Conservation (phyloP, 2,113 vertebrate genomes). For the Platichthys stellatus region DNA sequence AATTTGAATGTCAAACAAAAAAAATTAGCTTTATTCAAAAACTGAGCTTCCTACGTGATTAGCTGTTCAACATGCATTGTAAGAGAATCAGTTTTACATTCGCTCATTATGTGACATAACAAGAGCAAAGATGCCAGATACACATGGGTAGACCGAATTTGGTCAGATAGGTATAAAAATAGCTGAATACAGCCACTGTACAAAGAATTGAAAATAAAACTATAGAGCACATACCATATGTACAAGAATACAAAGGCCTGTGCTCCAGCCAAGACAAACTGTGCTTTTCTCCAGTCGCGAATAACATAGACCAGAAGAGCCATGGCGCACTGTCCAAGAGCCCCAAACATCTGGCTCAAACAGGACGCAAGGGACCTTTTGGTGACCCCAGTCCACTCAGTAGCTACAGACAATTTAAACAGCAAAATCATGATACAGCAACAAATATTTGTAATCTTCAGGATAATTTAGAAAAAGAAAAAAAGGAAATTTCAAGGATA, state of each 20-base stretch:
- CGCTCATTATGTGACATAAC: too few relatives aligned
- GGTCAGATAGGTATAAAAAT: too few relatives aligned
- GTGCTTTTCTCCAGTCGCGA: slow-evolving; percentile 82
- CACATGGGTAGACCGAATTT: too few relatives aligned
- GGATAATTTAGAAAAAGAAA: not conserved
- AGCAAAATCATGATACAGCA: not conserved
- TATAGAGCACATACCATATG: slow-evolving; percentile 70
- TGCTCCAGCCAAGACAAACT: slow-evolving; percentile 69
- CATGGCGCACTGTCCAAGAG: slow-evolving; percentile 55
- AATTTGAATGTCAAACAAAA: not conserved
- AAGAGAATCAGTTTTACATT: too few relatives aligned
- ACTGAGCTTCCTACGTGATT: too few relatives aligned
- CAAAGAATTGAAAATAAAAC: not conserved
- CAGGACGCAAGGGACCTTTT: slow-evolving; percentile 62
- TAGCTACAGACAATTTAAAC: slow-evolving; percentile 51
- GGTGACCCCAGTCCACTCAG: slow-evolving; percentile 70
- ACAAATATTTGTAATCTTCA: not conserved
- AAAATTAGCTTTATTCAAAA: not conserved
- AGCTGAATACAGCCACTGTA: not conserved
- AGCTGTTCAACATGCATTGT: too few relatives aligned
- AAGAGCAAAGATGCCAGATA: too few relatives aligned
- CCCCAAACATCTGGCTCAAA: slow-evolving; percentile 51
- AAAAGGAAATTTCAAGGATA: too few relatives aligned
- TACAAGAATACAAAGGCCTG: slow-evolving; percentile 72
- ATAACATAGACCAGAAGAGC: slow-evolving; percentile 78